phyloP scores from a whole-genome alignment of 2,888 invertebrate genomes.

The Drosophila suboccidentalis region DNA sequence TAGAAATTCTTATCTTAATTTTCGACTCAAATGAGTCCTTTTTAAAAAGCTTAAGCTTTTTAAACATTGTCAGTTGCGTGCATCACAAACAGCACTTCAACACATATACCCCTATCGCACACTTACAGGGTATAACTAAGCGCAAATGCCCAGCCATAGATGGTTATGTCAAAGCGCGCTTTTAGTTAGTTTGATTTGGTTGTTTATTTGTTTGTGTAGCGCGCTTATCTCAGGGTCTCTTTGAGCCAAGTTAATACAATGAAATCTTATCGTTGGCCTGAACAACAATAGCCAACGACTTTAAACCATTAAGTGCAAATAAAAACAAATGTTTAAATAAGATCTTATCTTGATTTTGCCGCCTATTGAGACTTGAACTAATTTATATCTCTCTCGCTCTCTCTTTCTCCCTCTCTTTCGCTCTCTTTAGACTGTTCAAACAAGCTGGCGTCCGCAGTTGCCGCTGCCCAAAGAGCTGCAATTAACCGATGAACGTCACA shows the following conservation, averaged over 20 bases:
- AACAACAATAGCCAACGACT: conserved; percentile 28
- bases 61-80: neutral
- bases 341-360: conserved; percentile 63
- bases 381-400: conserved; percentile 25
- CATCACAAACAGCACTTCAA: neutral
- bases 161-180: conserved; percentile 23
- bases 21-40: neutral
- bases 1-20: neutral
- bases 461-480: conserved; percentile 84
- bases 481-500: conserved; percentile 75
- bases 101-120: neutral
- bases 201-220: neutral
- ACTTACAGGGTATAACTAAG: conserved; percentile 7
- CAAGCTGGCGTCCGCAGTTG: conserved; percentile 85
- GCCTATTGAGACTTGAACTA: conserved; percentile 40
- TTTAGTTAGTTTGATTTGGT: conserved; percentile 24
- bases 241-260: conserved; percentile 53
- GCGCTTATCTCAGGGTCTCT: conserved; percentile 51
- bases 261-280: conserved; percentile 49
- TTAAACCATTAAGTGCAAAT: conserved; percentile 56
- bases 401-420: conserved; percentile 8
- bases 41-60: neutral
- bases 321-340: conserved; percentile 61
- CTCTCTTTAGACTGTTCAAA: conserved; percentile 85
- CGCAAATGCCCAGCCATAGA: conserved; percentile 18